Conservation (phyloP, 1,140 invertebrate species). For the Penaeus vannamei region DNA sequence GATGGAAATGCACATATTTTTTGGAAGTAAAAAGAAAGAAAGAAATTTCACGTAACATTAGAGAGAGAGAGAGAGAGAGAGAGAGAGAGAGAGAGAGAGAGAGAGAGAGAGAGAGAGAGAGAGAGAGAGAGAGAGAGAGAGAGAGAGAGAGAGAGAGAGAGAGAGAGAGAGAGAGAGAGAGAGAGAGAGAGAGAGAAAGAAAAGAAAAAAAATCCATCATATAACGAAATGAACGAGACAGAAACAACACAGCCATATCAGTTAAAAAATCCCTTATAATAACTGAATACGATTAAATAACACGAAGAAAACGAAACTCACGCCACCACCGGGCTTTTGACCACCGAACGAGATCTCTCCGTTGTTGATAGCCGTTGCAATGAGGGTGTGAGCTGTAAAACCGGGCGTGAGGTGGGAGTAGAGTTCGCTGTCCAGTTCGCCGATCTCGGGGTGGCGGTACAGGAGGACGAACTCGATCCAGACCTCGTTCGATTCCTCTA, state of each 20-base stretch:
- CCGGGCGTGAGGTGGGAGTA: constrained; percentile 37
- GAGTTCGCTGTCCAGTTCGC: not conserved
- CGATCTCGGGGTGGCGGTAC: constrained; percentile 41
- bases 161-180: too few relatives aligned
- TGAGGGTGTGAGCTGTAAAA: not conserved
- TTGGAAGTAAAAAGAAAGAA: not conserved
- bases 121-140: too few relatives aligned
- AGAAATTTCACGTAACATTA: not conserved
- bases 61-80: constrained; percentile 22
- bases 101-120: not conserved
- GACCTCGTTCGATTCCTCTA: constrained; percentile 26
- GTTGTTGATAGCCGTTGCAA: constrained; percentile 28
- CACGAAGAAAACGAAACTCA: not conserved
- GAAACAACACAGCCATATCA: too few relatives aligned
- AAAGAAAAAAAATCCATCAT: too few relatives aligned
- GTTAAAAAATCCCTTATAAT: too few relatives aligned
- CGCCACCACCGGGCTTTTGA: not conserved
- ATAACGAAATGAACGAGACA: too few relatives aligned
- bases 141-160: too few relatives aligned
- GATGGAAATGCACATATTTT: not conserved
- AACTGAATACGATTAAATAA: not conserved
- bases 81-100: not conserved
- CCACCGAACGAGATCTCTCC: constrained; percentile 23
- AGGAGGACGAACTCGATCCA: constrained; percentile 47
- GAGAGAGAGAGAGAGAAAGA: too few relatives aligned